Evolutionary conservation across 2,113 vertebrate genomes (phyloP).

Genomic region (Pituophis catenifer): DNA sequence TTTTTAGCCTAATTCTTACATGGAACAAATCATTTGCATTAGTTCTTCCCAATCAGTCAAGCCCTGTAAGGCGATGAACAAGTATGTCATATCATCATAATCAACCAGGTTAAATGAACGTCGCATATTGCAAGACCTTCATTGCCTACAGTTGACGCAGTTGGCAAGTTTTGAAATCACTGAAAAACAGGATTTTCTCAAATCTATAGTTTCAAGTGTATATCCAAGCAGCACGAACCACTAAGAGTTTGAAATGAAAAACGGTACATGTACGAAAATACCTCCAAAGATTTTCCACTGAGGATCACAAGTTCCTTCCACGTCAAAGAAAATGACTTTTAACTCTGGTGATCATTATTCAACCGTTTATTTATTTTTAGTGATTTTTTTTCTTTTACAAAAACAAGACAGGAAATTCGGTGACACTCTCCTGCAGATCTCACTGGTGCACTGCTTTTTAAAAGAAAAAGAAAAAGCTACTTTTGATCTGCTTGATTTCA

Average conservation of each 20-base stretch:
- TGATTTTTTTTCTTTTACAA: neutral
- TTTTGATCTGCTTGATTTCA: slow-evolving; percentile 51
- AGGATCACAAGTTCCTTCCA: slow-evolving; percentile 35
- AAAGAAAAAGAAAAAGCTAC: slow-evolving; percentile 44
- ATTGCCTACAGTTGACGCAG: neutral
- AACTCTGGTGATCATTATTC: slow-evolving; percentile 43
- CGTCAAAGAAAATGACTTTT: slow-evolving; percentile 40
- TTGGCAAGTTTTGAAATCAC: neutral
- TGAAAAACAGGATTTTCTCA: neutral
- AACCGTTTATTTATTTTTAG: slow-evolving; percentile 30
- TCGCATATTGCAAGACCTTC: neutral
- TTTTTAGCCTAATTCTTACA: neutral
- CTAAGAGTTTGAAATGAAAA: slow-evolving; percentile 32
- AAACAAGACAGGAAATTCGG: neutral
- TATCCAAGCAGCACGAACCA: slow-evolving; percentile 17
- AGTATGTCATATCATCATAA: neutral
- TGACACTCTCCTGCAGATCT: neutral
- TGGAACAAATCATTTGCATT: neutral
- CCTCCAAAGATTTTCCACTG: slow-evolving; percentile 38
- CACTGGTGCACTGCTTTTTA: neutral
- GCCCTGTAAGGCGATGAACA: neutral
- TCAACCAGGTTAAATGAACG: neutral
- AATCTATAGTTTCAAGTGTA: neutral
- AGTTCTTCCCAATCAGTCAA: neutral
- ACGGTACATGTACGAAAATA: slow-evolving; percentile 15